Base-by-base conservation (phyloP, 2,113 vertebrate genomes). In the Dendrocopos noguchii region DNA sequence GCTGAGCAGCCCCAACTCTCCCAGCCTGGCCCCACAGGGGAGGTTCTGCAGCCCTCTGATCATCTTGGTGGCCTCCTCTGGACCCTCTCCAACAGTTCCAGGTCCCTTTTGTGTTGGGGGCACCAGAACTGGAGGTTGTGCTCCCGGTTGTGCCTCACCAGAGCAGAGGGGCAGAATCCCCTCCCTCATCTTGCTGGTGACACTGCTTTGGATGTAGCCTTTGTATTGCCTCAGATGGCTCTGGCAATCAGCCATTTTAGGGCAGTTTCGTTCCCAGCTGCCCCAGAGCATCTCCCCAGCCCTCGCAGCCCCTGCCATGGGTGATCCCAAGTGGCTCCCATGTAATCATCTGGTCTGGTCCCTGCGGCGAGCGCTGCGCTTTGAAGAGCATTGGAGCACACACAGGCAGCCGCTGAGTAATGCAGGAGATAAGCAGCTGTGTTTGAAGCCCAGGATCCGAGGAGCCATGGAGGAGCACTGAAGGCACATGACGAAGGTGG, bases 311-410 rank as follows among this genome's bases (percentile, higher is more conserved):
- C 1, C 79, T 90, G 15, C 68, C 82, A 63, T 63, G 72, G 87
- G 80, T 10, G 15, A 94, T 91, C 68, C 92, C 72, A 75, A 88
- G 70, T 81, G 11, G 9, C 70, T 94, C 60, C 88, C 68, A 57
- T 90, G 85, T 88, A 88, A 92, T 94, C 94, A 94, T 93, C 95
- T 65, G n/a, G 90, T 96, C 91, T 86, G 95, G 86, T 95, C 93
- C 83, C 90, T 94, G 93, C 8, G 87, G 91, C 39, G 77, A 93
- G 57, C 2, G 1, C 79, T 22, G 39, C 5, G 7, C 89, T 96
- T 96, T 94, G 93, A 96, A 95, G 96, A 71, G 53, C 92, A 34
- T 81, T 93, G 89, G 71, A 74, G 84, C 36, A 80, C 88, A 91
- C 5, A 3, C n/a, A 95, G 82, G 77, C 82, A 86, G 85, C 78